These are phyloP conservation scores for Rhynchonycteris naso DNA, from an alignment of 2,797 vertebrate species.

Conservation along the genomic window DNA sequence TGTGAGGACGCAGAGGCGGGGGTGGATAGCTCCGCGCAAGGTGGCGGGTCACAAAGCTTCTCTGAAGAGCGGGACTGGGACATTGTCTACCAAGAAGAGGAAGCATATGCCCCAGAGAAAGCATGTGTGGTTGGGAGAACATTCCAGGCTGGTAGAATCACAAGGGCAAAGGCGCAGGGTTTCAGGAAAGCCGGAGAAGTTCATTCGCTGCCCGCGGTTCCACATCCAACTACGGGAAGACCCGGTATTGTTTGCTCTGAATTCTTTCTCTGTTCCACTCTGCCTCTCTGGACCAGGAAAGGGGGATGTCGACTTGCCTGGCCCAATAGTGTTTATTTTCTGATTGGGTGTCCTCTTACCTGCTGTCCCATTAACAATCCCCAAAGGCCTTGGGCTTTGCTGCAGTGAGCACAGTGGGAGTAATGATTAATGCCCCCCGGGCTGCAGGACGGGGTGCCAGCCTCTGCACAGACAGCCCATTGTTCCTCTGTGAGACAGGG, in stretches of 20 bases:
- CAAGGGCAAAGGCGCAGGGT: accelerated
- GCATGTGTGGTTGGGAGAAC: neutral
- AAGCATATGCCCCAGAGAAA: no score
- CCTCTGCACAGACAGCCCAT: slow-evolving; percentile 89
- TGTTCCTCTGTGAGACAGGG: slow-evolving; percentile 87
- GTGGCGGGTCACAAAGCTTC: neutral
- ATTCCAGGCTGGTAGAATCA: neutral
- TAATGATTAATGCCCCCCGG: slow-evolving; percentile 72
- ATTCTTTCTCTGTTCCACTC: neutral
- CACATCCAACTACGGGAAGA: neutral
- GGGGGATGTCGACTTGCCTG: neutral
- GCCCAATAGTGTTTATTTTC: slow-evolving; percentile 37
- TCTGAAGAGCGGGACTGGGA: no score
- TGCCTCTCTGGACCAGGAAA: neutral
- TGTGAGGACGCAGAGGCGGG: neutral
- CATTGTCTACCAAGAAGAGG: neutral
- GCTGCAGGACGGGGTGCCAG: slow-evolving; percentile 70
- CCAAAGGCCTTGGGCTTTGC: slow-evolving; percentile 66
- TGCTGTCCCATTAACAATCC: slow-evolving; percentile 45
- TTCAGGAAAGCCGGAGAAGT: neutral
- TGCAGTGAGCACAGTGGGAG: slow-evolving; percentile 52
- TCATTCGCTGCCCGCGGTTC: neutral
- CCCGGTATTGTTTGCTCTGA: neutral
- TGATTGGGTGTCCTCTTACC: slow-evolving; percentile 53
- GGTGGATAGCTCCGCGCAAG: accelerated